Conservation (phyloP, 2,888 invertebrate species). For the Alentia gelatinosa region DNA sequence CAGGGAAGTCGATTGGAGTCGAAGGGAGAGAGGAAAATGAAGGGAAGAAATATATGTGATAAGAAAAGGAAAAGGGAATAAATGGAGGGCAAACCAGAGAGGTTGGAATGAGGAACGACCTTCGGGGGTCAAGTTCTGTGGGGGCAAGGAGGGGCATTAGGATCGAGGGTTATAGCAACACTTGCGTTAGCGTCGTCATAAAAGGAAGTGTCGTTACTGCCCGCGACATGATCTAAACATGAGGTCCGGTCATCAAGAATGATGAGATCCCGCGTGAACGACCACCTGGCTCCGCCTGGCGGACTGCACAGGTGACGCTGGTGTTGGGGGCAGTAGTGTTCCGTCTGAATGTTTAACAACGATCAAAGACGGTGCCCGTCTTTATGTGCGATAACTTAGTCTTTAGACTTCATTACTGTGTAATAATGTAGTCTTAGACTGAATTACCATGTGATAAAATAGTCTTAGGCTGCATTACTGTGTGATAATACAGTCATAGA, state of each 20-base stretch:
- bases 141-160: not conserved
- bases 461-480: too few species aligned
- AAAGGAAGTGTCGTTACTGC: not conserved
- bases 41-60: not conserved
- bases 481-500: too few species aligned
- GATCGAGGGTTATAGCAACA: not conserved
- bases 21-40: not conserved
- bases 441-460: too few species aligned
- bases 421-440: too few species aligned
- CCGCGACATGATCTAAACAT: conserved; percentile 13
- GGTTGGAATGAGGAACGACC: not conserved
- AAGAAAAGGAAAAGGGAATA: not conserved
- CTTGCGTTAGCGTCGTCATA: too few species aligned
- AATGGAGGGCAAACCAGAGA: not conserved
- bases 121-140: not conserved
- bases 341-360: conserved; percentile 23
- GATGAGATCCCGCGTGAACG: not conserved
- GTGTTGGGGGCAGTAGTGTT: not conserved
- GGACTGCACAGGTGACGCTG: not conserved
- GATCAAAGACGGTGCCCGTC: not conserved
- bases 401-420: not conserved
- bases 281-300: not conserved
- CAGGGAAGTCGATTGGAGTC: not conserved
- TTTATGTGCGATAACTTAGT: conserved; percentile 7
- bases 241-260: conserved; percentile 25